Conservation (phyloP, 1,140 invertebrate genomes). For the Aphidius ervi region DNA sequence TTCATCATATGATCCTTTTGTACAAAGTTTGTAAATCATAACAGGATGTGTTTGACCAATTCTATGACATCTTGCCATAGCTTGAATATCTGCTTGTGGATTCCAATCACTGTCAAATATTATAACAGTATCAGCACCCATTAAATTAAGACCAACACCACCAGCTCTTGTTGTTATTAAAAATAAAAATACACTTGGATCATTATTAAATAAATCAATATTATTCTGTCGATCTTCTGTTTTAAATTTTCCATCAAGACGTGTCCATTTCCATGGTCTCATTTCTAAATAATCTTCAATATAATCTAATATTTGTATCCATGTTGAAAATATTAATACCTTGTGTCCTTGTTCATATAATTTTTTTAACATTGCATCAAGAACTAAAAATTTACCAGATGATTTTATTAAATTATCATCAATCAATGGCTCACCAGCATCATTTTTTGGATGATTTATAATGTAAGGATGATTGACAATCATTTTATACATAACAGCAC, state of each 20-base stretch:
- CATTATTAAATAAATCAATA: conserved; percentile 57
- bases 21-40: conserved; percentile 64
- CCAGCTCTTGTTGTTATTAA: conserved; percentile 63
- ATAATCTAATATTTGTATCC: conserved; percentile 65
- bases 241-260: conserved; percentile 62
- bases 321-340: conserved; percentile 71
- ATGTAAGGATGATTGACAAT: conserved; percentile 73
- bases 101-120: conserved; percentile 76
- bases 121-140: conserved; percentile 72
- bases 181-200: conserved; percentile 57
- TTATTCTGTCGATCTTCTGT: conserved; percentile 40
- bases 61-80: conserved; percentile 73
- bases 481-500: conserved; percentile 59
- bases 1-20: conserved; percentile 68
- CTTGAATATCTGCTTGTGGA: conserved; percentile 74
- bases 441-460: conserved; percentile 53
- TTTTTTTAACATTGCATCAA: conserved; percentile 64
- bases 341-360: conserved; percentile 62
- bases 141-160: conserved; percentile 70
- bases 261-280: conserved; percentile 54
- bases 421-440: conserved; percentile 31
- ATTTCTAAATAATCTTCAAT: conserved; percentile 65
- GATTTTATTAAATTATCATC: conserved; percentile 58
- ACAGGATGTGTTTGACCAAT: conserved; percentile 75
- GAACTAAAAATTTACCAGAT: conserved; percentile 67